Evolutionary conservation across 2,888 invertebrate species (phyloP).

Genomic region (Macrophya annulata): DNA sequence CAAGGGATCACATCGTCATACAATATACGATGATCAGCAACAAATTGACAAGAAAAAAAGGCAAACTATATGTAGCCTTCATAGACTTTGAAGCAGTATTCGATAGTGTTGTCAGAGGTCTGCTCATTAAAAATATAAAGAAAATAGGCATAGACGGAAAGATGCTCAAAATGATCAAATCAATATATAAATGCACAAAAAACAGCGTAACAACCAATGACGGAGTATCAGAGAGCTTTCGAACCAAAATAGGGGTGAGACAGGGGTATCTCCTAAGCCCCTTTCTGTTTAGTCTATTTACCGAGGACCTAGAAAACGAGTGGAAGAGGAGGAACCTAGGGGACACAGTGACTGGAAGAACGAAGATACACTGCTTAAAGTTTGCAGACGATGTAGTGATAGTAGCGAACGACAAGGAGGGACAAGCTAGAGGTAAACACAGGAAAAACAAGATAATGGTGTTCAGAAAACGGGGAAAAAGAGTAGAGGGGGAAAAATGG

Average conservation of each 20-base stretch:
- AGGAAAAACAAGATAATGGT: constrained; percentile 57
- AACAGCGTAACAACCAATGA: constrained; percentile 54
- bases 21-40: constrained; percentile 57
- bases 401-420: constrained; percentile 44
- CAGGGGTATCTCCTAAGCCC: constrained; percentile 62
- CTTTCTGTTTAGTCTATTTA: constrained; percentile 58
- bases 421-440: constrained; percentile 53
- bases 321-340: constrained; percentile 55
- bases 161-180: constrained; percentile 57
- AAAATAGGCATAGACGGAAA: constrained; percentile 57
- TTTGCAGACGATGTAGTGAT: constrained; percentile 56
- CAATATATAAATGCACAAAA: constrained; percentile 56
- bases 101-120: constrained; percentile 59
- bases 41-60: constrained; percentile 40
- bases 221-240: constrained; percentile 57
- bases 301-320: constrained; percentile 56
- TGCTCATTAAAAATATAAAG: constrained; percentile 58
- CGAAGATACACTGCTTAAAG: constrained; percentile 53
- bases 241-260: constrained; percentile 58
- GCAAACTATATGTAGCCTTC: constrained; percentile 58
- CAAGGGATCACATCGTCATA: constrained; percentile 59
- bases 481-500: constrained; percentile 46
- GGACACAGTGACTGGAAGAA: constrained; percentile 52
- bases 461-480: constrained; percentile 58
- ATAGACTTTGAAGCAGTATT: constrained; percentile 61